Base-by-base conservation (phyloP, 2,113 vertebrate species). In the Sorex araneus region DNA sequence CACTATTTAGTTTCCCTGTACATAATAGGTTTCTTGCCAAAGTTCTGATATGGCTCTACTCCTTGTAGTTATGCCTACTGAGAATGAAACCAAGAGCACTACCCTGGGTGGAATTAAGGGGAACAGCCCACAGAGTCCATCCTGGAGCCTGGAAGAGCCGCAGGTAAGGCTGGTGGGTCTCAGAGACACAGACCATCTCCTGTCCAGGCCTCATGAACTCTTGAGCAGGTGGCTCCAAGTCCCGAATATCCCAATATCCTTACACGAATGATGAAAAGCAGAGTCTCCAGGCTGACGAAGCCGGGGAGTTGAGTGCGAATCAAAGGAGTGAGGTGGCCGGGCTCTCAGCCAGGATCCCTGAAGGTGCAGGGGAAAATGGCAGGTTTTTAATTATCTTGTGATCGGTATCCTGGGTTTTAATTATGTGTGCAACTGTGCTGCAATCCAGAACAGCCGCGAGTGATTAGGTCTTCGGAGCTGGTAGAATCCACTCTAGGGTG, bases 11-110 rank as follows among this genome's bases (percentile, higher is more conserved):
- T 13, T 50, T 50, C 13, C 10, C 47, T 50, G 47, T 50, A 50
- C 47, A 50, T 50, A 50, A 50, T 50, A 34, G 1, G 3, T 36
- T 79, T 70, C 47, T 10, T 40, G 36, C 8, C 27, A n/a, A 83
- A 54, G 15, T 34, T 25, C 74, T 66, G 30, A n/a, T 9, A 86
- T 84, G 36, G 40, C 5, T 47, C 66, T 84, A n/a, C 45, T 40
- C 13, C 67, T 86, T 86, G 15, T 57, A 25, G 30, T 67, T 92
- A 75, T 92, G 16, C 45, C 27, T 54, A 66, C 73, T 43, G 40
- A 94, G 69, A 71, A 84, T 7, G 18, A 94, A 87, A 54, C 27
- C 18, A 47, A 73, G 84, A 76, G 40, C 75, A 83, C 45, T 74
- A 21, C 34, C 40, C 69, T 54, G 34, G 80, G 50, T 6, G 47